Evolutionary conservation across 1,140 invertebrate species (phyloP).

Genomic region (Zaprionus lachaisei): DNA sequence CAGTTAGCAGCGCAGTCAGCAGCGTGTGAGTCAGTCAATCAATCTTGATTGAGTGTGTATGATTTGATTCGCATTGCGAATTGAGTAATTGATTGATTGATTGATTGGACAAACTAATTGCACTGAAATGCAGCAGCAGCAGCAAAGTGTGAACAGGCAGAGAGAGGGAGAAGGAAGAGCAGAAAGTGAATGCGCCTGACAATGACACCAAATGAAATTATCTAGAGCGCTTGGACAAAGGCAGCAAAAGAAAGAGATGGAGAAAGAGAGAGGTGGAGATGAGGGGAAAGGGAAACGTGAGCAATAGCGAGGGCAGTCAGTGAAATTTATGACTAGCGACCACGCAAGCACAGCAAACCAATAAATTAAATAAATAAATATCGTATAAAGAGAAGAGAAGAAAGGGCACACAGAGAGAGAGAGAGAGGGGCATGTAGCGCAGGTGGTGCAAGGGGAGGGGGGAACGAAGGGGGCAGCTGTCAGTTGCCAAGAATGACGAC

Average conservation of each 20-base stretch:
- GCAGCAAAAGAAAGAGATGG: background rate
- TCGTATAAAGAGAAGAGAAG: slow-evolving; percentile 16
- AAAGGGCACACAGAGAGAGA: background rate
- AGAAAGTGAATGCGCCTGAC: slow-evolving; percentile 38
- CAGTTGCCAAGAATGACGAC: slow-evolving; percentile 42
- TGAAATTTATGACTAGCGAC: slow-evolving; percentile 57
- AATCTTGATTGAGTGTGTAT: slow-evolving; percentile 13
- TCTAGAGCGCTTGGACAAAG: slow-evolving; percentile 48
- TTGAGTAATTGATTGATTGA: slow-evolving; percentile 11
- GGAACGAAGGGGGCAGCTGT: slow-evolving; percentile 3
- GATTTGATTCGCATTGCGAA: slow-evolving; percentile 6
- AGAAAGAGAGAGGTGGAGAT: background rate
- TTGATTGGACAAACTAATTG: slow-evolving; percentile 27
- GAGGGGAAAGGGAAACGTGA: background rate
- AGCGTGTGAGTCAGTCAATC: background rate
- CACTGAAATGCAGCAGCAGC: slow-evolving; percentile 19
- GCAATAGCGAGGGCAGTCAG: slow-evolving; percentile 20
- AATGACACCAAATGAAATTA: slow-evolving; percentile 73
- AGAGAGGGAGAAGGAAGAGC: background rate
- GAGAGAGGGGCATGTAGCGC: background rate
- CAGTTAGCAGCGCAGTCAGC: no score
- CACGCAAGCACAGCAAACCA: slow-evolving; percentile 58
- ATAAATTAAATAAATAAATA: slow-evolving; percentile 60
- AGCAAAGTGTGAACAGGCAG: background rate
- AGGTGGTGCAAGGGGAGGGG: background rate